Evolutionary conservation across 2,797 vertebrate species (phyloP).

Genomic region (Gadopsis bispinosus): DNA sequence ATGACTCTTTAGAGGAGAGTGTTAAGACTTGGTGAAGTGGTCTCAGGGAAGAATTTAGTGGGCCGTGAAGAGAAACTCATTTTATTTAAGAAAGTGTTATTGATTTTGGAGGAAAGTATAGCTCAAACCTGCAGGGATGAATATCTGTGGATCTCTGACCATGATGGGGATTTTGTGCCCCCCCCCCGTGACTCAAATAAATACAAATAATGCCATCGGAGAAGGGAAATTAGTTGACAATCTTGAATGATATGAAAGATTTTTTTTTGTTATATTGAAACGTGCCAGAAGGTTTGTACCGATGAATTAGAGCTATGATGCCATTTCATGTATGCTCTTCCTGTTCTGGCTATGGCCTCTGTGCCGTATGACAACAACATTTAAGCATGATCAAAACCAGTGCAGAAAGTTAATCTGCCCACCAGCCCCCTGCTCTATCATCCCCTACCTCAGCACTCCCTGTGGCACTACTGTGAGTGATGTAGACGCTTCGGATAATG

Average conservation of each 20-base stretch:
- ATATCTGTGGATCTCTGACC: conserved; percentile 40
- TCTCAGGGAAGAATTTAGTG: conserved; percentile 39
- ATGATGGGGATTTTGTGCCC: conserved; percentile 38
- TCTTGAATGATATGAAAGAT: not conserved
- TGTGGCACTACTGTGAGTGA: conserved; percentile 50
- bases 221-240: not conserved
- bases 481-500: conserved; percentile 62
- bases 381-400: conserved; percentile 65
- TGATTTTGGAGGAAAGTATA: conserved; percentile 70
- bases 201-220: conserved; percentile 55
- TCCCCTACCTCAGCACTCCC: conserved; percentile 28
- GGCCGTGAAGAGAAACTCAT: conserved; percentile 62
- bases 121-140: conserved; percentile 61
- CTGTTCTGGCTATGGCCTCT: not conserved
- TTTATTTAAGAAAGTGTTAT: conserved; percentile 73
- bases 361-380: conserved; percentile 39
- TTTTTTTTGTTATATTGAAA: conserved; percentile 5
- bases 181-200: conserved; percentile 23
- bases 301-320: not conserved
- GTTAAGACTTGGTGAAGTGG: conserved; percentile 38
- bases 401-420: conserved; percentile 34
- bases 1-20: conserved; percentile 30
- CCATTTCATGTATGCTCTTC: not conserved
- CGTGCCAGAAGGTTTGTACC: not conserved
- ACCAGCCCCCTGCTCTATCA: conserved; percentile 25